Evolutionary conservation across 2,888 invertebrate species (phyloP).

Genomic region (Heteromurus nitidus): DNA sequence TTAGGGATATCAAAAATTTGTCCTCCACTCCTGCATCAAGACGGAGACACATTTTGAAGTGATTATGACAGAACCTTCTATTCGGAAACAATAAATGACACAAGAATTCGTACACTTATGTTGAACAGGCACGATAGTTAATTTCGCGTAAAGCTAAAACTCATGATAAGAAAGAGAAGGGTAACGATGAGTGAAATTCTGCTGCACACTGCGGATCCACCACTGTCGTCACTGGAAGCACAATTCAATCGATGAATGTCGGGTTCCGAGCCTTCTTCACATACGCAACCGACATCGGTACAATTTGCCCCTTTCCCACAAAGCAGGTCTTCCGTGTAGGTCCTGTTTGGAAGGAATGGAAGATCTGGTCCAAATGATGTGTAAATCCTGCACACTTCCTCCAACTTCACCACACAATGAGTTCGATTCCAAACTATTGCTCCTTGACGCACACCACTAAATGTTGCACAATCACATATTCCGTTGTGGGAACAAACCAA

Average conservation of each 20-base stretch:
- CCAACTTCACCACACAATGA: constrained; percentile 47
- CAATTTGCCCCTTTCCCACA: constrained; percentile 49
- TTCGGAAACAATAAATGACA: constrained; percentile 35
- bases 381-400: constrained; percentile 25
- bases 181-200: not conserved
- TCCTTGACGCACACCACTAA: not conserved
- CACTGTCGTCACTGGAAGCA: not conserved
- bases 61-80: constrained; percentile 32
- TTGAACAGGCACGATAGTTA: not conserved
- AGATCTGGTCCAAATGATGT: not conserved
- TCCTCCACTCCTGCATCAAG: not conserved
- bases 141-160: not conserved
- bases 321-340: constrained; percentile 12
- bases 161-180: not conserved
- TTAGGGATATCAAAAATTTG: not conserved
- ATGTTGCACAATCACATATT: constrained; percentile 28
- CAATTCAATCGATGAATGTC: constrained; percentile 35
- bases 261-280: not conserved
- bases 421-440: constrained; percentile 44
- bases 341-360: constrained; percentile 34
- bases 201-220: not conserved
- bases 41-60: constrained; percentile 4
- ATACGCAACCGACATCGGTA: constrained; percentile 9
- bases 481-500: constrained; percentile 26
- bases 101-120: not conserved